phyloP scores from a whole-genome alignment of 2,113 vertebrate species.

The Eonycteris spelaea region DNA sequence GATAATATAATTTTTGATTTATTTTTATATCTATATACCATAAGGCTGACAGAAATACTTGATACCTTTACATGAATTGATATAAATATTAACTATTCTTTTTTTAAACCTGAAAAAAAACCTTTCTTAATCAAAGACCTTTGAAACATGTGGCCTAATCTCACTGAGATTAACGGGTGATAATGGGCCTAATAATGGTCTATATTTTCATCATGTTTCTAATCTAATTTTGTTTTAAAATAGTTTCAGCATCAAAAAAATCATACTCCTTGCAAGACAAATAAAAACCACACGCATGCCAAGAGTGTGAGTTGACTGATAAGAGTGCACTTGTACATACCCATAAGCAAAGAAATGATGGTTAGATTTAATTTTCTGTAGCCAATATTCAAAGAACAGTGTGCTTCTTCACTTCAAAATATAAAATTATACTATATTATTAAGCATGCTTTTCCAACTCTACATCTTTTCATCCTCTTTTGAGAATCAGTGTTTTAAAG shows the following conservation, averaged over 20 bases:
- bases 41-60: not conserved
- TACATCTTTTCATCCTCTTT: not conserved
- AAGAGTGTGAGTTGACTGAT: not conserved
- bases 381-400: not conserved
- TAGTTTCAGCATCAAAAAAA: not conserved
- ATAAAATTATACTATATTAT: not conserved
- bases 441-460: not conserved
- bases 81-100: not conserved
- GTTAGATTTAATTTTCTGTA: not conserved
- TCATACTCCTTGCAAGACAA: not conserved
- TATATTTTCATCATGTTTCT: not conserved
- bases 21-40: not conserved
- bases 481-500: not conserved
- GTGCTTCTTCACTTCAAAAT: not conserved
- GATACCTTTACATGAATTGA: not conserved
- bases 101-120: not conserved
- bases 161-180: not conserved
- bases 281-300: not conserved
- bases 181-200: not conserved
- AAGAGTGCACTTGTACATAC: rapidly evolving
- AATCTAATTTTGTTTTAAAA: not conserved
- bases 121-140: not conserved
- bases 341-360: not conserved
- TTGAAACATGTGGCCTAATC: not conserved
- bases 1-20: not conserved